Evolutionary conservation across 2,797 vertebrate species (phyloP), one percentile per base, ranked within the genome.

Genomic region (Crocidura indochinensis): DNA sequence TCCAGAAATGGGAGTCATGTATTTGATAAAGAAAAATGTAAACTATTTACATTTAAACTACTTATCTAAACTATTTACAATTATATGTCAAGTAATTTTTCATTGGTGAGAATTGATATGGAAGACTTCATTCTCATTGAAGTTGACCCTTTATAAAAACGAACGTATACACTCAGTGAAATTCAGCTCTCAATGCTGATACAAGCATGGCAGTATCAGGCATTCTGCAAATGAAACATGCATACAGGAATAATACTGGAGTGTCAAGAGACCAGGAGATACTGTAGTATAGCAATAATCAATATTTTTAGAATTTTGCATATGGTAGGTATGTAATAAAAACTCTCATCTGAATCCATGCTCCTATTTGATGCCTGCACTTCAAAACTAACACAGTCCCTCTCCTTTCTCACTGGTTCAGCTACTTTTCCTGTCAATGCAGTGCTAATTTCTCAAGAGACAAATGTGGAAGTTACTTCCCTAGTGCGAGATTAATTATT

Each of bases 401-500:
- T 29, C 44, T 51, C 6, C 49, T 76, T 64, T 56, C 84, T 72
- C 80, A 90, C 44, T 15, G 4, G 7, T 51, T 87, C 90, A 94
- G 68, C 81, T 93, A 71, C 92, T 72, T 84, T 82, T 26, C 53
- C 83, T 0, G 6, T 93, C 91, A 96, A 79, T 81, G 47, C 62
- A 51, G 73, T 60, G 26, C 69, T 96, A 75, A 95, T 95, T 95
- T 96, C 97, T 96, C 72, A 86, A 77, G 83, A 91, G 84, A 94
- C 7, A 95, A 90, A 88, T 53, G 17, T 91, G 20, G 64, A 90
- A 89, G 77, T 81, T 94, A 83, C 85, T 95, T 94, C 89, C 94
- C 68, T 29, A 86, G 92, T 0, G 29, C 11, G 60, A 86, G 91
- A 97, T 96, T 97, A 96, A 97, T 97, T 95, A 97, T 90, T 92